A percentile compares a stretch with the other conserved stretches of the same genome.
Conservation (phyloP, 2,797 vertebrate species). For the Hyperoplus immaculatus region DNA sequence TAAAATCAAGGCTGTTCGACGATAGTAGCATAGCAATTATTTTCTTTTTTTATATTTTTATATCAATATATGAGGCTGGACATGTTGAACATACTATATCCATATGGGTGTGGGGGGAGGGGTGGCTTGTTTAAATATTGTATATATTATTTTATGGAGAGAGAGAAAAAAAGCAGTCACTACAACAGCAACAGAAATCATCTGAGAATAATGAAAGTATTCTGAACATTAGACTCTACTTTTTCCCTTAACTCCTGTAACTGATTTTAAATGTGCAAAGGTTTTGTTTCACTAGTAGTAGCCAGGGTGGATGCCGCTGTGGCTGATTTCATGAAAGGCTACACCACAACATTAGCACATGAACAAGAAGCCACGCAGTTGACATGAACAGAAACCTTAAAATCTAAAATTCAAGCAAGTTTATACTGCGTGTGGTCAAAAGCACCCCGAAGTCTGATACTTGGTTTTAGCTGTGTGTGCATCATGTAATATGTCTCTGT, state of each 20-base stretch:
- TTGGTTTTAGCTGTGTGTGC: constrained; percentile 9
- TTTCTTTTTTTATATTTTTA: no score
- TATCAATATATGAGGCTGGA: no score
- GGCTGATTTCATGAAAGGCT: constrained; percentile 45
- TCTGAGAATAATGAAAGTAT: constrained; percentile 9
- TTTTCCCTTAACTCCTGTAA: neutral
- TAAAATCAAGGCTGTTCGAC: no score
- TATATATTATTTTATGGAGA: neutral
- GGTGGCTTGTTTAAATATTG: no score
- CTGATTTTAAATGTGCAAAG: neutral
- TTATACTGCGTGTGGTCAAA: constrained; percentile 5
- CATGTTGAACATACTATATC: no score
- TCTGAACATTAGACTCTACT: neutral
- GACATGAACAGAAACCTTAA: constrained; percentile 51
- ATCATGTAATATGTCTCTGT: neutral
- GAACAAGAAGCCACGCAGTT: constrained; percentile 28
- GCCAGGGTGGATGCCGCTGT: constrained; percentile 14
- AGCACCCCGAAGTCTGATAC: neutral
- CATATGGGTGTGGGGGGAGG: no score
- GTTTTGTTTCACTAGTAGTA: constrained; percentile 64
- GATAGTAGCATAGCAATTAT: no score
- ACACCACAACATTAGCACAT: constrained; percentile 21
- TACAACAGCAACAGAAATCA: neutral
- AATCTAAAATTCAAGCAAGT: no score
- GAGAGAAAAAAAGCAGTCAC: neutral